A percentile compares a stretch with the other conserved stretches of the same genome.
Evolutionary conservation across 2,888 invertebrate genomes (phyloP).

Genomic region (Nemotelus pantherinus): DNA sequence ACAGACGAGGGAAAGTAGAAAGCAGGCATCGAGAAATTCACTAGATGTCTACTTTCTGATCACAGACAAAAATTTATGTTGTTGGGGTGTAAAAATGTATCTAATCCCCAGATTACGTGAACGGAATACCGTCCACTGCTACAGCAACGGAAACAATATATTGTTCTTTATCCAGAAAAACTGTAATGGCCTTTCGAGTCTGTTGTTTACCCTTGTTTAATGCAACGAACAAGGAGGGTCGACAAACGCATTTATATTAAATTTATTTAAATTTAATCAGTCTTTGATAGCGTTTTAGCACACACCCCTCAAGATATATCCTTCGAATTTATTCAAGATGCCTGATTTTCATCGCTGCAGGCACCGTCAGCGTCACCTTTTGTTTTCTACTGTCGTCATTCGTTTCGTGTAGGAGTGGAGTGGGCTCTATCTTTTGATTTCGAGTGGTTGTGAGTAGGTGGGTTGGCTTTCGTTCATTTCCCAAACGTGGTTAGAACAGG

Average conservation of each 20-base stretch:
- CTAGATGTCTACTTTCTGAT: slow-evolving; percentile 23
- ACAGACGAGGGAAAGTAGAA: neutral
- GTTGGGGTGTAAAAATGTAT: slow-evolving; percentile 24
- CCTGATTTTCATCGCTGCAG: neutral
- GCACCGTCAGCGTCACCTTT: neutral
- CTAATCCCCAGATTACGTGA: slow-evolving; percentile 32
- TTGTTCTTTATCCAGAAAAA: neutral
- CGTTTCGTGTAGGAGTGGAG: neutral
- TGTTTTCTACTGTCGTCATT: neutral
- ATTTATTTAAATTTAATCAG: slow-evolving; percentile 65
- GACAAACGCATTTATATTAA: slow-evolving; percentile 63
- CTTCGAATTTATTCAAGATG: slow-evolving; percentile 9
- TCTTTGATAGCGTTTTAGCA: slow-evolving; percentile 46
- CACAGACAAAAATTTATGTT: slow-evolving; percentile 24
- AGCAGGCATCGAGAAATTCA: neutral
- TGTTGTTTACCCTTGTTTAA: neutral
- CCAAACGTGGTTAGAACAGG: neutral
- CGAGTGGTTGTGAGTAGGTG: neutral
- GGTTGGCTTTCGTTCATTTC: neutral
- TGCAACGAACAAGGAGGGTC: slow-evolving; percentile 45
- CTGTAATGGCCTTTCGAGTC: neutral
- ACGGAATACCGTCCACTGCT: slow-evolving; percentile 8
- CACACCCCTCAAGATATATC: slow-evolving; percentile 12
- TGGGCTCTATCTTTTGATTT: slow-evolving; percentile 14
- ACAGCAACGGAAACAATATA: neutral